Percentiles rank a stretch among this genome's conserved stretches.
Evolutionary conservation across 2,113 vertebrate species (phyloP).

Genomic region (Clinocottus analis): DNA sequence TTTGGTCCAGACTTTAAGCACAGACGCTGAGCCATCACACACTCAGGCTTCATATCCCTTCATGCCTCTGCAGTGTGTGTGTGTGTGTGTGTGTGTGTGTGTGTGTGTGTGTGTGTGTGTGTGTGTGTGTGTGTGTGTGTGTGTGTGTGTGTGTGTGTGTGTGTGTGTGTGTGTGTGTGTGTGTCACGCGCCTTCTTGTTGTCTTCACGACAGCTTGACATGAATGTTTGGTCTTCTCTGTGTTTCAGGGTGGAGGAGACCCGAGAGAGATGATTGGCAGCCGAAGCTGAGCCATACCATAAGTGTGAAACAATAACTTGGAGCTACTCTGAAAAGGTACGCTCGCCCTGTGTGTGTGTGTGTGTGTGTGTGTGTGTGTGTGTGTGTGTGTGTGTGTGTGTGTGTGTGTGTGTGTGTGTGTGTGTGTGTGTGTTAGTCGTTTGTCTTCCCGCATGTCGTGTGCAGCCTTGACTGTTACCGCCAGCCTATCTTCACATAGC

Average conservation of each 20-base stretch:
- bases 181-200: too few species aligned
- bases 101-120: too few species aligned
- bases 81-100: too few species aligned
- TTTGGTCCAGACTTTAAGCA: slow-evolving; percentile 4
- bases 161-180: too few species aligned
- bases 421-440: slow-evolving; percentile 2
- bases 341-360: slow-evolving; percentile 27
- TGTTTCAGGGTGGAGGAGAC: slow-evolving; percentile 66
- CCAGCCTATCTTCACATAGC: slow-evolving; percentile 43
- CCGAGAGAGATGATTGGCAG: slow-evolving; percentile 73
- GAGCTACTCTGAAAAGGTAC: slow-evolving; percentile 77
- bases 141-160: too few species aligned
- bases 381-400: too few species aligned
- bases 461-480: slow-evolving; percentile 25
- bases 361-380: slow-evolving; percentile 3
- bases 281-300: slow-evolving; percentile 66
- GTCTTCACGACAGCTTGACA: slow-evolving; percentile 48
- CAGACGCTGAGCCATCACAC: slow-evolving; percentile 1
- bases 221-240: slow-evolving; percentile 38
- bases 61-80: too few species aligned
- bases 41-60: not conserved
- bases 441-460: slow-evolving; percentile 3
- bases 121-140: too few species aligned
- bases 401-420: too few species aligned
- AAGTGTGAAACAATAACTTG: slow-evolving; percentile 69